Evolutionary conservation across 2,888 invertebrate genomes (phyloP).

Genomic region (Mythimna lalbum): DNA sequence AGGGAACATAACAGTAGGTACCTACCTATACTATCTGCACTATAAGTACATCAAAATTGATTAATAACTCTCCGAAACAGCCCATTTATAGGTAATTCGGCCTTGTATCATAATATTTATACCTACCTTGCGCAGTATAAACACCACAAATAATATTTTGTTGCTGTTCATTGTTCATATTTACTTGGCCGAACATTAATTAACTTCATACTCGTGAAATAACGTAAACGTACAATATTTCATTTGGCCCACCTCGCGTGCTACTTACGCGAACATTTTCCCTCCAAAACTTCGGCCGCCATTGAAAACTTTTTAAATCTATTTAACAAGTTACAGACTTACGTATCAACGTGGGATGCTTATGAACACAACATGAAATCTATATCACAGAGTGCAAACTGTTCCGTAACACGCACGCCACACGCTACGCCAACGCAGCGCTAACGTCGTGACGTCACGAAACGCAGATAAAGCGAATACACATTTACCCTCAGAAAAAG

Average conservation of each 20-base stretch:
- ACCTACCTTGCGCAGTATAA: slow-evolving; percentile 17
- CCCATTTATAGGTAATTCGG: slow-evolving; percentile 28
- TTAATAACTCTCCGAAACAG: slow-evolving; percentile 12
- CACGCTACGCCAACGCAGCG: slow-evolving; percentile 53
- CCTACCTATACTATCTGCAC: not conserved
- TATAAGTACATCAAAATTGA: slow-evolving; percentile 6
- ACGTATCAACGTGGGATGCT: slow-evolving; percentile 48
- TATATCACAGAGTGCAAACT: slow-evolving; percentile 58
- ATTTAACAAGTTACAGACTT: slow-evolving; percentile 67
- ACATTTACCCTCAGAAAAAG: slow-evolving; percentile 47
- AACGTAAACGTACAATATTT: slow-evolving; percentile 39
- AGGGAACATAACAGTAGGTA: no score
- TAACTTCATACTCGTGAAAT: slow-evolving; percentile 42
- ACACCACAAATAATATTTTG: slow-evolving; percentile 38
- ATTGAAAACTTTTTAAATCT: slow-evolving; percentile 75
- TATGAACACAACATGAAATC: slow-evolving; percentile 59
- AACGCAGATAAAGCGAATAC: slow-evolving; percentile 51
- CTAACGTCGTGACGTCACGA: slow-evolving; percentile 61
- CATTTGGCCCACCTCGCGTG: slow-evolving; percentile 56
- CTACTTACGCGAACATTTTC: slow-evolving; percentile 54
- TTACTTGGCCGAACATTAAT: slow-evolving; percentile 46
- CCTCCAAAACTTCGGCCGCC: slow-evolving; percentile 60
- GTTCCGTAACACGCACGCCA: slow-evolving; percentile 62
- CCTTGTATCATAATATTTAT: slow-evolving; percentile 12
- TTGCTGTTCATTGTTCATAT: slow-evolving; percentile 42